These are phyloP conservation scores for Semnornis frantzii DNA, from an alignment of 2,113 vertebrate genomes.

Conservation along the genomic window DNA sequence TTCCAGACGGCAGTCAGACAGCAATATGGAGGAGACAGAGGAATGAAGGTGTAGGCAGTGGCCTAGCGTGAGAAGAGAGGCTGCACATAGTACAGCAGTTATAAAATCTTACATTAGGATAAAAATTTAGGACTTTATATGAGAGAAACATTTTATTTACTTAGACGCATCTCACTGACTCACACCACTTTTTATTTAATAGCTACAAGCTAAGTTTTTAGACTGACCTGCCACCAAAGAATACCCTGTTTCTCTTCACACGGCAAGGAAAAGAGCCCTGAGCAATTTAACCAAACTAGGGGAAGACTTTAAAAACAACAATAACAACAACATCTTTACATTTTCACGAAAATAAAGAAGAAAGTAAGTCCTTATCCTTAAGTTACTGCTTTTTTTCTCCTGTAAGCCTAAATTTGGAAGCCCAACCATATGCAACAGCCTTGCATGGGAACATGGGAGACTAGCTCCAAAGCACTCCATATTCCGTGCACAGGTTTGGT, in stretches of 20 bases:
- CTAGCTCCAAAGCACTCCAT: background rate
- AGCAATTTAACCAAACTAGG: background rate
- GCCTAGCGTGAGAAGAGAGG: background rate
- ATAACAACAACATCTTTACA: accelerated
- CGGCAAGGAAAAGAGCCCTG: background rate
- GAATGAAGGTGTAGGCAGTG: background rate
- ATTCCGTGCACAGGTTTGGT: background rate
- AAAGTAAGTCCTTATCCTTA: background rate
- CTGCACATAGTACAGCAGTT: background rate
- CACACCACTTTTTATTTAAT: background rate
- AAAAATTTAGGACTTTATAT: background rate
- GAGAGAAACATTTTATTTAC: background rate
- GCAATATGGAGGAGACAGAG: background rate
- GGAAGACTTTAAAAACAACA: background rate
- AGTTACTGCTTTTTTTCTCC: background rate
- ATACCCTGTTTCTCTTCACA: background rate
- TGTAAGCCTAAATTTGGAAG: background rate
- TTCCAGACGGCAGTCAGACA: slow-evolving; percentile 40
- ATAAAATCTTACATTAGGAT: background rate
- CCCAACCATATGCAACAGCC: background rate
- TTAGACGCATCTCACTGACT: background rate
- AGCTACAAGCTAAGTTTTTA: background rate
- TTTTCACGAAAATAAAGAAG: background rate
- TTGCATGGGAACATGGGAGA: background rate
- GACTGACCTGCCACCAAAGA: background rate